Base-by-base conservation (phyloP, 2,888 invertebrate genomes). In the Amblyjoppa proteus region DNA sequence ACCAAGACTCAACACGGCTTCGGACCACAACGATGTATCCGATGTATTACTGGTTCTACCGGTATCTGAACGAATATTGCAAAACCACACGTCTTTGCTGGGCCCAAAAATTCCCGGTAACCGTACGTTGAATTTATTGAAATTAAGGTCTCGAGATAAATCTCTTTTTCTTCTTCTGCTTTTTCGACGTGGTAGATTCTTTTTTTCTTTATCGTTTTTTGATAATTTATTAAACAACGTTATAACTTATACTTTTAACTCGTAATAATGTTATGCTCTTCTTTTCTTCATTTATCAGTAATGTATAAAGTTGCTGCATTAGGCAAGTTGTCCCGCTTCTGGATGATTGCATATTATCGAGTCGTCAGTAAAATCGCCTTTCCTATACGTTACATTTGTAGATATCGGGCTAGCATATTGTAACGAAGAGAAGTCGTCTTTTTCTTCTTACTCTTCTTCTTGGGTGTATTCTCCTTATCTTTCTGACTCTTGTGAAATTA, bases 21-120 rank as follows among this genome's bases (percentile, higher is more conserved):
- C 68, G 76, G 76, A 83, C 83, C 85, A 69, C 83, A 83, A 41
- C 77, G 74, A 83, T 81, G 85, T 51, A 66, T 61, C 61, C 61
- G 61, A 61, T 61, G 31, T 45, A 80, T 85, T 83, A 86, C 85
- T 86, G 85, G 85, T 86, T 83, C 74, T 81, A 86, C 85, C 85
- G 85, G 83, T 86, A 86, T 77, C 71, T 13, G 69, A 38, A 70
- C 69, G 64, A 56, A 53, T 73, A 81, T 86, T 81, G 76, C 83
- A 68, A 81, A 86, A 83, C 53, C 85, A 61, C 74, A 56, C 66
- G 56, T 69, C 49, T 51, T 25, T 56, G 69, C 56, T 69, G 51
- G 51, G 20, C n/a, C n/a, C 16, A 45, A 61, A n/a, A 71, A 69
- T 77, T 83, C 56, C 34, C 49, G n/a, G 53, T 56, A 53, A 68